Base-by-base conservation (phyloP, 2,113 vertebrate genomes). In the Megaceryle torquata region DNA sequence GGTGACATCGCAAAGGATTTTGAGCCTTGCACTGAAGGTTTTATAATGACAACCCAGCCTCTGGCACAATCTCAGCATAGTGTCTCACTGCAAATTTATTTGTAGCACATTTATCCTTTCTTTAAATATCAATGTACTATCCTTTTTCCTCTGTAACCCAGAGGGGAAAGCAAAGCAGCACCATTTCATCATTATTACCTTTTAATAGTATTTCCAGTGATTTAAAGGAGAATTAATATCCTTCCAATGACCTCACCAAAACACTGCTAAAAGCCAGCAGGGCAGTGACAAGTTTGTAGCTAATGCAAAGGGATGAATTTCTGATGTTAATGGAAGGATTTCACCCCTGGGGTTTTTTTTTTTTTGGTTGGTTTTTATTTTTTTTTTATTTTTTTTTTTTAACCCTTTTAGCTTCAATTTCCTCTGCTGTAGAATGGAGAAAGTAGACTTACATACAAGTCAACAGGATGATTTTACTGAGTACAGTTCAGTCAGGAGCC, bases 201-300 rank as follows among this genome's bases (percentile, higher is more conserved):
- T 93, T 91, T 96, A 95, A 89, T 56, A 93, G 85, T 93, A 70
- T 93, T 93, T 41, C 57, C 63, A 82, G 61, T 94, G 80, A 89
- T 96, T 94, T 91, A 96, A 94, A 93, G 93, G 68, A 91, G 93
- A 97, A 86, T 94, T 95, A 97, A 97, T 93, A 95, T 70, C 48
- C 68, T 94, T 89, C 65, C 76, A 92, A 51, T 80, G 93, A 91
- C 89, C 85, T 96, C 95, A 93, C 91, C 89, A 95, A 65, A 95
- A 91, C 64, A 24, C 86, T 90, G 53, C 72, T 89, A 83, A 95
- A 90, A 96, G 89, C 84, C 71, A 81, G 17, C 50, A 81, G 44
- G 28, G 41, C 86, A 82, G 70, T 37, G 91, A 91, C 91, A 76
- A 84, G 72, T 94, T 90, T 86, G 87, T 35, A 89, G 69, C 68